Conservation (phyloP, 2,113 vertebrate species). For the Trematocara unimaculatum region DNA sequence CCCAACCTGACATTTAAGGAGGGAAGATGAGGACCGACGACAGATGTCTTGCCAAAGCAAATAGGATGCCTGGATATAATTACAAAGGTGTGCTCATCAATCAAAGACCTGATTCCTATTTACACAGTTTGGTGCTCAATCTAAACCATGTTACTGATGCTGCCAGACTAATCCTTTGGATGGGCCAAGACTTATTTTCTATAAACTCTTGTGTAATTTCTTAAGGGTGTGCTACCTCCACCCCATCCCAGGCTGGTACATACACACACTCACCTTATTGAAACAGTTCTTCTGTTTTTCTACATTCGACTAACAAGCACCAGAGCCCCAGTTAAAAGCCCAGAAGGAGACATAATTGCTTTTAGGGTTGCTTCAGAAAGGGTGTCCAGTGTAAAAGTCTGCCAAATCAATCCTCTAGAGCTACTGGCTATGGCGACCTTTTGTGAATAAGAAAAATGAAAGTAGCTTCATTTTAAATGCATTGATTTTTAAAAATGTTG, state of each 20-base stretch:
- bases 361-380: not conserved
- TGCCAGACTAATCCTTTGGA: not conserved
- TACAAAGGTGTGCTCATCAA: slow-evolving; percentile 67
- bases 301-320: not conserved
- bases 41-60: slow-evolving; percentile 69
- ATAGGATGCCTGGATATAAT: slow-evolving; percentile 57
- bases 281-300: not conserved
- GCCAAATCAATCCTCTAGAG: not conserved
- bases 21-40: slow-evolving; percentile 34
- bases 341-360: not conserved
- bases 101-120: slow-evolving; percentile 53
- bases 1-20: slow-evolving; percentile 52
- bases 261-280: not conserved
- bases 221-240: not conserved
- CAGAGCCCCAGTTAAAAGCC: not conserved
- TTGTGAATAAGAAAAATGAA: not conserved
- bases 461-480: not conserved
- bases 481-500: not conserved
- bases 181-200: not conserved
- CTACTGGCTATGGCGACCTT: not conserved
- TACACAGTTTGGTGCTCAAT: slow-evolving; percentile 41
- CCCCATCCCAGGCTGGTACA: not conserved
- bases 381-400: not conserved
- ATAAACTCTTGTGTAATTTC: not conserved
- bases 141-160: slow-evolving; percentile 1